Conservation (phyloP, 2,797 vertebrate genomes). For the Sebastes cheni region DNA sequence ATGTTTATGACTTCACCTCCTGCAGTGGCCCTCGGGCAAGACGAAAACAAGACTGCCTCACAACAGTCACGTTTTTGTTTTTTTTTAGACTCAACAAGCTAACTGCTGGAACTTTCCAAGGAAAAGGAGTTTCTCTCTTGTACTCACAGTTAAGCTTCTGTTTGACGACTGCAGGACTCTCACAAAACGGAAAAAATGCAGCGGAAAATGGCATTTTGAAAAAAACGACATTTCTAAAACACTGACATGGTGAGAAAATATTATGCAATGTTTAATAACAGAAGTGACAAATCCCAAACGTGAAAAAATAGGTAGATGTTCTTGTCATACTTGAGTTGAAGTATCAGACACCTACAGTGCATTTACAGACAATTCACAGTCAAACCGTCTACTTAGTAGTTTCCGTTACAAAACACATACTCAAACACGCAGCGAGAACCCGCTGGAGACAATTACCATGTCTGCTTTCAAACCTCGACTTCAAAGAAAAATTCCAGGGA, state of each 20-base stretch:
- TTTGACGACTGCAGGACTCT: constrained; percentile 31
- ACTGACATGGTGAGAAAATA: background rate
- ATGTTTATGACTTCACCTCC: constrained; percentile 83
- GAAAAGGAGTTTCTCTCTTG: constrained; percentile 43
- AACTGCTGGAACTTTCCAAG: constrained; percentile 67
- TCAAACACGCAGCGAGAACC: constrained; percentile 34
- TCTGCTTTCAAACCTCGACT: constrained; percentile 67
- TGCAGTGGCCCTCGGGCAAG: constrained; percentile 71
- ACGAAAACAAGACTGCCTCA: constrained; percentile 77
- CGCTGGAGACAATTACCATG: constrained; percentile 76
- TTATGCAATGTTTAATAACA: background rate
- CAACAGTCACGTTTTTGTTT: constrained; percentile 62
- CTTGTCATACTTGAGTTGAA: constrained; percentile 4
- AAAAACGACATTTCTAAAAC: background rate
- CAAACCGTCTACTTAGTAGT: constrained; percentile 20
- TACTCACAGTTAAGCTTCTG: constrained; percentile 59
- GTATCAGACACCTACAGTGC: constrained; percentile 22
- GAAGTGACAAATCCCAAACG: background rate
- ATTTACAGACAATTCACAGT: constrained; percentile 9
- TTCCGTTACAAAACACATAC: background rate
- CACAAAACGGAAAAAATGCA: constrained; percentile 1
- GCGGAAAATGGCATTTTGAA: constrained; percentile 11
- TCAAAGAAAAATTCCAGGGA: constrained; percentile 69
- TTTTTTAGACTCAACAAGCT: constrained; percentile 71
- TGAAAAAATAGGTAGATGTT: background rate